Evolutionary conservation across 2,888 invertebrate species (phyloP).

Genomic region (Glomeris marginata): DNA sequence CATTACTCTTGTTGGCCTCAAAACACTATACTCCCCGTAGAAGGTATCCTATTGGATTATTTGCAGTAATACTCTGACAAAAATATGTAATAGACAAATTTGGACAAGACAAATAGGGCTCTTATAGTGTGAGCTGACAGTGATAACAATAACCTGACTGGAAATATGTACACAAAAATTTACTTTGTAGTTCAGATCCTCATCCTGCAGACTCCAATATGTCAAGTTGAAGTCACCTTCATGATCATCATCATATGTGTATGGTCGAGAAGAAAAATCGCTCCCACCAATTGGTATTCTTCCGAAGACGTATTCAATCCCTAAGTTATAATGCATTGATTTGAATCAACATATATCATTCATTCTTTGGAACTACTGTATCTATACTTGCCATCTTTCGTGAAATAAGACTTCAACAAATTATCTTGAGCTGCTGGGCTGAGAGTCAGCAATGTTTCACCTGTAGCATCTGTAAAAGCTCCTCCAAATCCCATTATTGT

Average conservation of each 20-base stretch:
- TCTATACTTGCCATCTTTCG: constrained; percentile 20
- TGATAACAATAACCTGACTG: too few relatives aligned
- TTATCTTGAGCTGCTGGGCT: constrained; percentile 36
- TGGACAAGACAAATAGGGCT: too few relatives aligned
- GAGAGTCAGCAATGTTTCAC: constrained; percentile 53
- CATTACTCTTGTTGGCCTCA: too few relatives aligned
- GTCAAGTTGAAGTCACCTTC: constrained; percentile 22
- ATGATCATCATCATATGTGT: constrained; percentile 57
- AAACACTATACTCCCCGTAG: too few relatives aligned
- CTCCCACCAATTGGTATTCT: constrained; percentile 71
- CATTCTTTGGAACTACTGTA: background rate
- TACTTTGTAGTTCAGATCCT: constrained; percentile 21
- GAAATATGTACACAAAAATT: too few relatives aligned
- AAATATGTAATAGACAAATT: too few relatives aligned
- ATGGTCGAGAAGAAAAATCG: constrained; percentile 67
- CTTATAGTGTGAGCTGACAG: too few relatives aligned
- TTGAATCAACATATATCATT: background rate
- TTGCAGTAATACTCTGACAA: background rate
- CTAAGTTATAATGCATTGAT: constrained; percentile 28
- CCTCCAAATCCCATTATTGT: constrained; percentile 69
- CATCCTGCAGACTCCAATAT: constrained; percentile 12
- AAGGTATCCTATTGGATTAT: too few relatives aligned
- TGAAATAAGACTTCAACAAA: constrained; percentile 37
- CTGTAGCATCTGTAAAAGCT: constrained; percentile 56
- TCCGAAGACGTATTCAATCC: constrained; percentile 61